Percentiles rank a stretch among this genome's conserved stretches.
Conservation (phyloP, 2,797 vertebrate species). For the Gadopsis bispinosus region DNA sequence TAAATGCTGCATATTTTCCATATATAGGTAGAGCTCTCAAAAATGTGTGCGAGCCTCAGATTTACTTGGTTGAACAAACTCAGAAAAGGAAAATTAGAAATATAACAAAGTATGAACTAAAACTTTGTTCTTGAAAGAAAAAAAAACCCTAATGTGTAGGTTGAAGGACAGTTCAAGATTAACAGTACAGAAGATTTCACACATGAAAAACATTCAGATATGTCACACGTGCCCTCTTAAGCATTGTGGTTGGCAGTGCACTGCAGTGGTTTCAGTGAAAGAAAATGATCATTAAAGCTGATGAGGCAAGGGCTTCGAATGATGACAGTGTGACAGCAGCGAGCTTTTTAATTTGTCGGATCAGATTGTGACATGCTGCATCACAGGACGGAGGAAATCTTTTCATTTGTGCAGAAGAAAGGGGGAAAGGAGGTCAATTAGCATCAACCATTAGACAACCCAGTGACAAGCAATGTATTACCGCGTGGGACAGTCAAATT, state of each 20-base stretch:
- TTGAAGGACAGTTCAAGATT: slow-evolving; percentile 51
- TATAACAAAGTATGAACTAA: slow-evolving; percentile 17
- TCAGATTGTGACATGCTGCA: slow-evolving; percentile 87
- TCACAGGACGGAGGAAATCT: slow-evolving; percentile 84
- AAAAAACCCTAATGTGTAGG: not conserved
- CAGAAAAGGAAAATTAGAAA: slow-evolving; percentile 8
- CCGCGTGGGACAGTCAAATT: slow-evolving; percentile 83
- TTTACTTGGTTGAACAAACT: not conserved
- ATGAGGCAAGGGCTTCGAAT: slow-evolving; percentile 78
- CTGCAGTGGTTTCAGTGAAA: slow-evolving; percentile 64
- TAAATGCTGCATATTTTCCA: slow-evolving; percentile 33
- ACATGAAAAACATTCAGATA: slow-evolving; percentile 60
- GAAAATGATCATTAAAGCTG: slow-evolving; percentile 87
- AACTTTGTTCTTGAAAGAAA: not conserved
- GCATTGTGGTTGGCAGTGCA: slow-evolving; percentile 75
- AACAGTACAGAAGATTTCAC: slow-evolving; percentile 45
- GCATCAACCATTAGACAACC: slow-evolving; percentile 87
- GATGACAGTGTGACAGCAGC: slow-evolving; percentile 87
- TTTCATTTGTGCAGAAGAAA: slow-evolving; percentile 87
- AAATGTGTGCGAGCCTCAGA: not conserved
- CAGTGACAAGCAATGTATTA: slow-evolving; percentile 86
- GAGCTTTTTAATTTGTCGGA: slow-evolving; percentile 90
- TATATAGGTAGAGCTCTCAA: slow-evolving; percentile 6
- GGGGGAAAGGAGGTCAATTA: slow-evolving; percentile 87
- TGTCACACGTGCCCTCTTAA: slow-evolving; percentile 66